Evolutionary conservation across 1,140 invertebrate genomes (phyloP).

Genomic region (Nylanderia fulva): DNA sequence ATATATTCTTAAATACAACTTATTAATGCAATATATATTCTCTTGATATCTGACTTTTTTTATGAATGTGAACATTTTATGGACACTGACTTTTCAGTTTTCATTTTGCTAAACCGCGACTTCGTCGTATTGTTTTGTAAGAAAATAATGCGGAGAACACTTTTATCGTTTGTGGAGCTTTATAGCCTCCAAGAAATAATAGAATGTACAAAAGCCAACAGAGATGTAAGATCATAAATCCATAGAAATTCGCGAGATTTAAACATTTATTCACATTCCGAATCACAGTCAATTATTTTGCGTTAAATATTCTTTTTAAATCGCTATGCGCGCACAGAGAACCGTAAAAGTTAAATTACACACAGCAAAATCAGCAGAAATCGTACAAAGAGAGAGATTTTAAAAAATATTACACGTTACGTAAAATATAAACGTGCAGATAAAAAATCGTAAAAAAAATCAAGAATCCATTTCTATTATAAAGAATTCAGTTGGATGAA

Average conservation of each 20-base stretch:
- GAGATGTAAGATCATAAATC: slow-evolving; percentile 31
- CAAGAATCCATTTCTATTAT: no score
- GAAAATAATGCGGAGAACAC: neutral
- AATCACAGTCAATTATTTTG: slow-evolving; percentile 28
- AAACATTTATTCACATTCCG: slow-evolving; percentile 5
- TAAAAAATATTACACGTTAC: neutral
- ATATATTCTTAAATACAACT: neutral
- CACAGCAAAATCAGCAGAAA: neutral
- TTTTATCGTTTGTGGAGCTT: neutral
- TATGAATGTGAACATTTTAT: neutral
- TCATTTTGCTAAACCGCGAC: neutral
- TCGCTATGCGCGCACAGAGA: neutral
- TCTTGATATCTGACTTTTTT: neutral
- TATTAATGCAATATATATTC: neutral
- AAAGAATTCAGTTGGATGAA: no score
- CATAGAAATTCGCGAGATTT: neutral
- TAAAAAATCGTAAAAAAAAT: neutral
- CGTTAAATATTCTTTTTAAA: slow-evolving; percentile 33
- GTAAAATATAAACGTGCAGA: slow-evolving; percentile 13
- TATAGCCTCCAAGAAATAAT: neutral
- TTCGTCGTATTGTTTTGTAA: neutral
- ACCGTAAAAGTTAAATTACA: slow-evolving; percentile 33
- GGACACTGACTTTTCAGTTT: neutral
- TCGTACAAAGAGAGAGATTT: neutral
- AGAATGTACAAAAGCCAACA: neutral